Evolutionary conservation across 2,888 invertebrate species (phyloP).

Genomic region (Trimorus sp.): DNA sequence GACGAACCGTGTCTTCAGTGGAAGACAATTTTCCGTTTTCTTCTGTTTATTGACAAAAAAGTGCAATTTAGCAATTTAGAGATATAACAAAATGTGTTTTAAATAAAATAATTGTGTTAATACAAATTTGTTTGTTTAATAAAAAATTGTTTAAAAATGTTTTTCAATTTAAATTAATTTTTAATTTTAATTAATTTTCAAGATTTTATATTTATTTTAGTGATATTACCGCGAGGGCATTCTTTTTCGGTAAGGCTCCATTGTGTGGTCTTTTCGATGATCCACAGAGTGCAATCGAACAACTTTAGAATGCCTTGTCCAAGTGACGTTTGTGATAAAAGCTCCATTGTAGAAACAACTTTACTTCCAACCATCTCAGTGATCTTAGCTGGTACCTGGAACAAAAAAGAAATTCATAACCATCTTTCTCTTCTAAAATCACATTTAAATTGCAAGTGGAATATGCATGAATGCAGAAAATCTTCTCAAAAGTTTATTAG

Average conservation of each 20-base stretch:
- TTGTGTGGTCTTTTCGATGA: slow-evolving; percentile 83
- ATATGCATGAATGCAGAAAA: no score
- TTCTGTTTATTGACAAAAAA: slow-evolving; percentile 76
- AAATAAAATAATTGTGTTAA: no score
- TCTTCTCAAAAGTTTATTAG: no score
- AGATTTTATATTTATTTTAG: no score
- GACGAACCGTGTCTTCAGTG: slow-evolving; percentile 83
- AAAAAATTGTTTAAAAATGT: no score
- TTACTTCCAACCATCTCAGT: slow-evolving; percentile 40
- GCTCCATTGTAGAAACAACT: slow-evolving; percentile 66
- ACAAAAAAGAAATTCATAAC: slow-evolving; percentile 13
- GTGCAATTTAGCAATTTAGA: background rate
- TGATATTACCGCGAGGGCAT: slow-evolving; percentile 37
- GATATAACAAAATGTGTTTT: no score
- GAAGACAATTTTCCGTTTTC: slow-evolving; percentile 81
- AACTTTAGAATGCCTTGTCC: slow-evolving; percentile 82
- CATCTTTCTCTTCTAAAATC: no score
- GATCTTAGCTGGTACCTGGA: slow-evolving; percentile 57
- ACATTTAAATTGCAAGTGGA: no score
- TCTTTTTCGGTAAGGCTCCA: slow-evolving; percentile 83
- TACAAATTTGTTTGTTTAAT: no score
- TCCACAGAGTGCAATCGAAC: slow-evolving; percentile 83
- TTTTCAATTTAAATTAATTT: no score
- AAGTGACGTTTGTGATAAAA: slow-evolving; percentile 71
- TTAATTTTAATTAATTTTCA: no score